Base-by-base conservation (phyloP, 2,888 invertebrate species). In the Linnaemya tessellans region DNA sequence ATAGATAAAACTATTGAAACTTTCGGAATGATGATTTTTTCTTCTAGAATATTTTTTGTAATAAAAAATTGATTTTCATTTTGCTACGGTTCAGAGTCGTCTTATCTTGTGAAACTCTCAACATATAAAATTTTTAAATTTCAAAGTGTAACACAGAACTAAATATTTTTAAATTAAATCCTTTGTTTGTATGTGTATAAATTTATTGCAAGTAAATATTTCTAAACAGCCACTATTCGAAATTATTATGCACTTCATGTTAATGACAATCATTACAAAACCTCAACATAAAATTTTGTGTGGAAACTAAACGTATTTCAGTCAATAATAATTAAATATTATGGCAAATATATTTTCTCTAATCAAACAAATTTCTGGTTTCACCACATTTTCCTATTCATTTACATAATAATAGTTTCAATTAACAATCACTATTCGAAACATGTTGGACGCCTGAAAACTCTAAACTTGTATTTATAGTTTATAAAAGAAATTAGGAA, bases 341-440 rank as follows among this genome's bases (percentile, higher is more conserved):
- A 9, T 13, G 13, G 11, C 25, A 11, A 25, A 65, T 54, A 54
- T 18, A 64, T 75, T 18, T 54, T 11, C 2, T 0, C 35, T 46
- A 35, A 56, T 73, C 18, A 80, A 65, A 46, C 18, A 58, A 51
- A 54, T 10, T 18, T 58, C 58, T 80, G 65, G 0, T 13, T 38
- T 67, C 65, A 74, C 67, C 58, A 67, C 15, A 67, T 70, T 79
- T 71, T 58, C 64, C 25, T 51, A 60, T 70, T 77, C 77, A 75
- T 71, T 25, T 54, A n/a, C 11, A 43, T 58, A 49, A 4, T n/a
- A 70, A 62, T 18, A 68, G 73, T 73, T 84, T 80, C 67, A 80
- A 85, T 85, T 82, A 71, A 79, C 82, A 75, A 65, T 71, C 67
- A 85, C 75, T 62, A 80, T 82, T 65, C 22, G 8, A 8, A 71